Conservation (phyloP, 2,797 vertebrate species). For the Megalops cyprinoides region DNA sequence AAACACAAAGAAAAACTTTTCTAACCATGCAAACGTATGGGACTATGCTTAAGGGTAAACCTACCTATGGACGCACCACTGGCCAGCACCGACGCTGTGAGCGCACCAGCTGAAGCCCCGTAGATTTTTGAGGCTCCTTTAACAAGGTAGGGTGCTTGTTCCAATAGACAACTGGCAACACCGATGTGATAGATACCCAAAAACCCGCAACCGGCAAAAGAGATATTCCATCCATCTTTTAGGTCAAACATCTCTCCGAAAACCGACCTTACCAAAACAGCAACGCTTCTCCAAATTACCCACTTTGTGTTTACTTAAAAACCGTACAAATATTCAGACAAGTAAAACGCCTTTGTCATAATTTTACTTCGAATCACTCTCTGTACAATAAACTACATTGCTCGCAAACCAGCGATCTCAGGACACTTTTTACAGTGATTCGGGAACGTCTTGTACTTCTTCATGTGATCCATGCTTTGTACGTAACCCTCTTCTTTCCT, state of each 20-base stretch:
- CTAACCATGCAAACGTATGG: too few species aligned
- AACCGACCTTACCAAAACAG: neutral
- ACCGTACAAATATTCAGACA: too few species aligned
- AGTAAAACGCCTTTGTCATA: too few species aligned
- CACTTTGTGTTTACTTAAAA: too few species aligned
- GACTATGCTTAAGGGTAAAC: neutral
- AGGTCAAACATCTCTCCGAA: constrained; percentile 63
- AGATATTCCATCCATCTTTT: constrained; percentile 78
- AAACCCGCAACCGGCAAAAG: constrained; percentile 85
- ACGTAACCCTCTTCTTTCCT: neutral
- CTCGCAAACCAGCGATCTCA: too few species aligned
- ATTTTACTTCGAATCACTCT: too few species aligned
- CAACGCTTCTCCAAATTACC: neutral
- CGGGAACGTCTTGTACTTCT: neutral
- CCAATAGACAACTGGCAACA: constrained; percentile 74
- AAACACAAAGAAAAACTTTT: too few species aligned
- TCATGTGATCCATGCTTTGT: neutral
- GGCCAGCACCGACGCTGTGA: constrained; percentile 69
- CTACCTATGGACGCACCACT: constrained; percentile 73
- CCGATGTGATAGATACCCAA: constrained; percentile 83
- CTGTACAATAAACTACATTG: too few species aligned
- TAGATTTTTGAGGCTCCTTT: constrained; percentile 70
- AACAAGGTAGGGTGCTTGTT: constrained; percentile 76
- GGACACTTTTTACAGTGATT: neutral
- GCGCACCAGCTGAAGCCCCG: constrained; percentile 79